phyloP scores from a whole-genome alignment of 2,888 invertebrate genomes.

The Xestia ashworthii region DNA sequence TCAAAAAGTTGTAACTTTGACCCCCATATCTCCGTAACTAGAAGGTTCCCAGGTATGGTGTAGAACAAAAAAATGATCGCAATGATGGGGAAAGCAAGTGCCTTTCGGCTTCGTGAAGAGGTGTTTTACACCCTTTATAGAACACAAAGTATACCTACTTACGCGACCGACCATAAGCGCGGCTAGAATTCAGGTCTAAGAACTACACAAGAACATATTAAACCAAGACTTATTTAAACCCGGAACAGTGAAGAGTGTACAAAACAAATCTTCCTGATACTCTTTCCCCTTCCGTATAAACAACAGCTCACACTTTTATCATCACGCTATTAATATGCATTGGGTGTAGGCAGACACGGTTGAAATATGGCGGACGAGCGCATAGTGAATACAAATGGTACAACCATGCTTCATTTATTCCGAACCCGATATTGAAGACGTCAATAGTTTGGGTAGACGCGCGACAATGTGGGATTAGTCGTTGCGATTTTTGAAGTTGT shows the following conservation, averaged over 20 bases:
- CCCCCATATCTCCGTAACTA: no score
- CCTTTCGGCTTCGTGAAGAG: no score
- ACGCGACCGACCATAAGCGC: no score
- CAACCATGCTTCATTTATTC: constrained; percentile 73
- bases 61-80: no score
- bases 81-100: no score
- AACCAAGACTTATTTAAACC: neutral
- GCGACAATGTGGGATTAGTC: constrained; percentile 55
- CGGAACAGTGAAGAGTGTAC: constrained; percentile 27
- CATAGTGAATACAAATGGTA: constrained; percentile 78
- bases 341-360: constrained; percentile 74
- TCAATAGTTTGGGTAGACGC: constrained; percentile 64
- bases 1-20: no score
- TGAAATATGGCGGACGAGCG: constrained; percentile 72
- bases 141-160: no score
- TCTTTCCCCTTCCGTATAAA: constrained; percentile 51
- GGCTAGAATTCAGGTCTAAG: no score
- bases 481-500: constrained; percentile 8
- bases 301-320: constrained; percentile 55
- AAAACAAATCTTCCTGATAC: constrained; percentile 40
- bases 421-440: constrained; percentile 62
- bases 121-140: no score
- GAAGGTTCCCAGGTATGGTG: no score
- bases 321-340: constrained; percentile 69
- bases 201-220: no score